These are phyloP conservation scores for Laspeyria flexula DNA, from an alignment of 2,888 invertebrate species.

Conservation along the genomic window DNA sequence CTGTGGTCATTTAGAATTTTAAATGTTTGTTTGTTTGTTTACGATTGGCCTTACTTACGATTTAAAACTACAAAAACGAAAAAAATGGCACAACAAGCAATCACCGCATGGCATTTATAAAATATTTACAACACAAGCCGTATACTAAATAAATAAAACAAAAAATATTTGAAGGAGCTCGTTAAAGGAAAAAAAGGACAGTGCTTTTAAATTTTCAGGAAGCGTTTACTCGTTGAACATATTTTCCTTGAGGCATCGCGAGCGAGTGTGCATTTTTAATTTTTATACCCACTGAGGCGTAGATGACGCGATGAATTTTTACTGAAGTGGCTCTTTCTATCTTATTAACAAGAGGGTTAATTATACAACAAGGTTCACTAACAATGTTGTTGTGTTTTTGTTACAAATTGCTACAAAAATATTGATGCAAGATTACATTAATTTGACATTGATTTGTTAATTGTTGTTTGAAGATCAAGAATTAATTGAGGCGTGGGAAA, in stretches of 20 bases:
- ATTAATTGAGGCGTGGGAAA: no score
- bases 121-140: conserved; percentile 24
- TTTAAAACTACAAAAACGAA: not conserved
- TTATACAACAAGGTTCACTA: conserved; percentile 58
- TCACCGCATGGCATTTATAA: not conserved
- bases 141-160: conserved; percentile 22
- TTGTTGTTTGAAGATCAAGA: not conserved
- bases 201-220: conserved; percentile 64
- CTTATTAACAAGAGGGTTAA: conserved; percentile 75
- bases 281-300: conserved; percentile 71
- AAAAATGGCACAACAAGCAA: conserved; percentile 7
- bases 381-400: conserved; percentile 36
- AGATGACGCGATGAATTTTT: conserved; percentile 81
- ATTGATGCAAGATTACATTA: not conserved
- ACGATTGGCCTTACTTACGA: no score
- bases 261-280: conserved; percentile 82
- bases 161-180: conserved; percentile 34
- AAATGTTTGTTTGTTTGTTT: no score
- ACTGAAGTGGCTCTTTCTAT: conserved; percentile 73
- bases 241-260: conserved; percentile 77
- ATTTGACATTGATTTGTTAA: not conserved
- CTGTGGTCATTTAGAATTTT: no score
- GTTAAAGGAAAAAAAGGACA: conserved; percentile 49
- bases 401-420: conserved; percentile 8
- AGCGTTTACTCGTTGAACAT: conserved; percentile 61